A percentile compares a stretch with the other conserved stretches of the same genome.
phyloP scores from a whole-genome alignment of 1,140 invertebrate genomes.

The Dreissena polymorpha region DNA sequence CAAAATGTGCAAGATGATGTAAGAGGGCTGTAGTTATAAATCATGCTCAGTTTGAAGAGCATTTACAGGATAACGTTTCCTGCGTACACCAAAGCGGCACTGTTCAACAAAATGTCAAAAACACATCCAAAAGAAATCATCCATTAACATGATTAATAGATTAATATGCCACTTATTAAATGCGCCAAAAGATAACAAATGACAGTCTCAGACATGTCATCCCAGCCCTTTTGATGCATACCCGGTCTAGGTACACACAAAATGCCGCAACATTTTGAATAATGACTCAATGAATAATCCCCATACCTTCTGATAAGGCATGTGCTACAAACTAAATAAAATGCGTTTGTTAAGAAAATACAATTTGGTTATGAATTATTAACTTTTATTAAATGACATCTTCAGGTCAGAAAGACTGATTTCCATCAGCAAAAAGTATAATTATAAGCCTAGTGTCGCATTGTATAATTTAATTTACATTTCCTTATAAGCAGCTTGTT shows the following conservation, averaged over 20 bases:
- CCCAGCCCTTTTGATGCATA: neutral
- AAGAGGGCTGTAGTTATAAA: too few relatives aligned
- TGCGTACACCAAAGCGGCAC: constrained; percentile 3
- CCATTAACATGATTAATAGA: too few relatives aligned
- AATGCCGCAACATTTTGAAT: constrained; percentile 42
- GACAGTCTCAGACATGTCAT: constrained; percentile 14
- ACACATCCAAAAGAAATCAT: constrained; percentile 39
- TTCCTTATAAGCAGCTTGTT: too few relatives aligned
- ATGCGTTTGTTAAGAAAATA: too few relatives aligned
- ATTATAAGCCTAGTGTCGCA: too few relatives aligned
- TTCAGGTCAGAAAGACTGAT: too few relatives aligned
- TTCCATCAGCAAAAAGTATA: too few relatives aligned
- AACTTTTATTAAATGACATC: too few relatives aligned
- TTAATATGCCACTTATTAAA: constrained; percentile 42
- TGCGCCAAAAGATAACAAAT: constrained; percentile 32
- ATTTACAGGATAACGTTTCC: constrained; percentile 28
- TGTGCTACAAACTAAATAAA: too few relatives aligned
- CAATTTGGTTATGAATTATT: too few relatives aligned
- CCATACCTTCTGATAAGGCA: constrained; percentile 11
- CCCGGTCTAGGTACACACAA: neutral
- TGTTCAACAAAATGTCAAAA: constrained; percentile 38
- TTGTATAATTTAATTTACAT: too few relatives aligned
- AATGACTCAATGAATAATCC: constrained; percentile 50
- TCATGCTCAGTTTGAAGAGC: constrained; percentile 13
- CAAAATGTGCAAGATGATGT: too few relatives aligned